Base-by-base conservation (phyloP, 2,888 invertebrate species). In the Hirtodrosophila confusa region DNA sequence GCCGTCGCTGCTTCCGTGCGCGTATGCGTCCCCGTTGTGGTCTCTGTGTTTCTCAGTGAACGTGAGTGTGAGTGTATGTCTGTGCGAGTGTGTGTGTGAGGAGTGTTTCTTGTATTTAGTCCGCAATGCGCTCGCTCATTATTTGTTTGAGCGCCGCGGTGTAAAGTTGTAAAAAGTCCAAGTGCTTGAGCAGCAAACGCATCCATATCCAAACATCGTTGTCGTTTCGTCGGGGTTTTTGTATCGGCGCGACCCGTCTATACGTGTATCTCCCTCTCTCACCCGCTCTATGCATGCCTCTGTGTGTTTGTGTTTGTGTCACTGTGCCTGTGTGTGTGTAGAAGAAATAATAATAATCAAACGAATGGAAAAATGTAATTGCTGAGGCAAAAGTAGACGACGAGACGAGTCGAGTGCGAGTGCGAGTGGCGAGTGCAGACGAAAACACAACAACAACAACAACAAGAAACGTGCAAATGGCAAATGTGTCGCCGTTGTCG, bases 121-220 rank as follows among this genome's bases (percentile, higher is more conserved):
- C 86, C 80, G 86, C 83, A 80, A 80, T 86, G 86, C 80, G 77
- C 86, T 77, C 83, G 88, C 90, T 90, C 90, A 90, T 90, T 90
- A 89, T 90, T 89, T 88, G 88, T 89, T 89, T 89, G 90, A 90
- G 90, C 89, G 90, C 89, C 89, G 90, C 88, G 90, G 89, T 89
- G 90, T 90, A 89, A 90, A 90, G 90, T 90, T 90, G 90, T 90
- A 89, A 89, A 89, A 88, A 88, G 84, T 88, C 84, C 73, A 84
- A 86, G 83, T 80, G 79, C 83, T 86, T 78, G 79, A 75, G 72
- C 69, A 78, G 72, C 75, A 70, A 69, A 72, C 80, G 78, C 76
- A 76, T 66, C 75, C 73, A 76, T 76, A 75, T 69, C 73, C 77
- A 76, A 76, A 75, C 75, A 75, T 56, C 60, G 65, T 55, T 48